Evolutionary conservation across 2,113 vertebrate species (phyloP), one percentile per base, ranked within the genome.

Genomic region (Gobius niger): DNA sequence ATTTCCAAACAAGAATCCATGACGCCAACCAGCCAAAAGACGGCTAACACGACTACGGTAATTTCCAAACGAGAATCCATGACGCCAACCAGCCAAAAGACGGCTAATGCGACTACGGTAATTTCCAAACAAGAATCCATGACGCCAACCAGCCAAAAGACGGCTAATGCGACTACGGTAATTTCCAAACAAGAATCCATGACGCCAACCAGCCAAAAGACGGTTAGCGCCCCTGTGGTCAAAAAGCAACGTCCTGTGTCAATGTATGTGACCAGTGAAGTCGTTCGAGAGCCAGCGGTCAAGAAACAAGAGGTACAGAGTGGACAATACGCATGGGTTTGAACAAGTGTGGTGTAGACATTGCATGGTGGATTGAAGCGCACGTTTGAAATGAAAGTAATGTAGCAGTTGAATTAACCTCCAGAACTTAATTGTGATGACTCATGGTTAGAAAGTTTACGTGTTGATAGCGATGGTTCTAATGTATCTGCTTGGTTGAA

Each of bases 221-320:
- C 44, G 44, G 44, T 7, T 11, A 46, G 7, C 10, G 44, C 44
- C 42, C 53, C 51, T 44, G 16, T 63, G 12, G 10, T 64, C 44
- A 77, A 6, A 15, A 46, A 60, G 1, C 12, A 7, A 47, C 14
- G 9, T 65, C 19, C 64, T 44, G 65, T 62, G 46, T 67, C 72
- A 11, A 13, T 70, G 13, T 52, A 72, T 44, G 61, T 50, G 7
- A 61, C 80, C 40, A 51, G 68, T 18, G 84, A 67, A 64, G 67
- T 70, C 13, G 14, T 52, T 53, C 74, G 85, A 14, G 65, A 79
- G 18, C 69, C 77, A 40, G 11, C 78, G 56, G 16, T 68, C 19
- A 79, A 68, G 68, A 86, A 78, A 71, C 76, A 70, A 73, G 85
- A 93, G 91, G 91, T 93, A 92, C 67, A 51, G 66, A 57, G 63